Evolutionary conservation across 2,113 vertebrate genomes (phyloP), one percentile per base, ranked within the genome.

Genomic region (Plotosus lineatus): DNA sequence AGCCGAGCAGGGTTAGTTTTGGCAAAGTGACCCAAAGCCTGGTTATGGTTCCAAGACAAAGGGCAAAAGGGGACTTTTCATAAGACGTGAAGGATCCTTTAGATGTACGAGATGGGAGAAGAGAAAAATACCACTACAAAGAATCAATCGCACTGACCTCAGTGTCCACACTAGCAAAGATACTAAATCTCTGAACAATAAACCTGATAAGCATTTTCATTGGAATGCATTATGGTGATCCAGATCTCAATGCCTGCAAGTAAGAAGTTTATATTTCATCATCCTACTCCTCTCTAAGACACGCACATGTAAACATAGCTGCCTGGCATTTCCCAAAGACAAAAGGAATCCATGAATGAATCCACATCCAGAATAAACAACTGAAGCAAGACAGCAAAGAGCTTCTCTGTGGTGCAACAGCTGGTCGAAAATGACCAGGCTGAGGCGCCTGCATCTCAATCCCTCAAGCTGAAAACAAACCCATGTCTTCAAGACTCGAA

Each of bases 91-190:
- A 66, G 36, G 50, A 12, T 81, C 65, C 50, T 82, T 83, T 82
- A 91, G 87, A 81, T 88, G 87, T 86, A 80, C 85, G 81, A 83
- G 80, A 28, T 68, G 74, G 85, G 77, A 88, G 86, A 77, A 88
- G 82, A 85, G 81, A 78, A 80, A 80, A 44, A 10, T n/a, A n/a
- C n/a, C n/a, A n/a, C n/a, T n/a, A n/a, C n/a, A n/a, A n/a, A n/a
- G n/a, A n/a, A n/a, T n/a, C n/a, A n/a, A n/a, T n/a, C n/a, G n/a
- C n/a, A n/a, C n/a, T n/a, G n/a, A n/a, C n/a, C n/a, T n/a, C 14
- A 14, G 36, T 23, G 51, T 6, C 19, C 2, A 36, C 2, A 26
- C 1, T 10, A 31, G 44, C 76, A n/a, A 23, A 63, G 11, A 28
- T 11, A 50, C 10, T 63, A 10, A 48, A 36, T 17, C 26, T 77